Base-by-base conservation (phyloP, 1,140 invertebrate species). In the Drosophila novamexicana region DNA sequence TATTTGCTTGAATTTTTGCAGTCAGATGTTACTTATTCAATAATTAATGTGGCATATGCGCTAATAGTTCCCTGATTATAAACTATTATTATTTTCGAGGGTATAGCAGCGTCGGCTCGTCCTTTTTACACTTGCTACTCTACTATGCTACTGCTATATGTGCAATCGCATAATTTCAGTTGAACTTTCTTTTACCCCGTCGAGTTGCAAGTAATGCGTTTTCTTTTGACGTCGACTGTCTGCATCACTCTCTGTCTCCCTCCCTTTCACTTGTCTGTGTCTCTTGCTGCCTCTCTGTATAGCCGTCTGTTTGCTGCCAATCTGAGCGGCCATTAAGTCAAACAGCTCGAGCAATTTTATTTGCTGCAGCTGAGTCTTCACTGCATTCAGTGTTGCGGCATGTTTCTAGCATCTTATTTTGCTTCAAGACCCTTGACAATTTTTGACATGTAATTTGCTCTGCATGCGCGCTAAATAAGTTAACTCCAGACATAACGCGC, bases 241-340 rank as follows among this genome's bases (percentile, higher is more conserved):
- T 68, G 9, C 7, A 16, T 16, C 18, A 37, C 34, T 56, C 22
- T 5, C 10, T 12, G 18, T 53, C 49, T 52, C 34, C 39, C 49
- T 40, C 14, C 10, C 16, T 62, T 9, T 14, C 7, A 39, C 34
- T 16, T 45, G 45, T 49, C 59, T 64, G n/a, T 45, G 12, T 7
- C n/a, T 6, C 32, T 16, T 14, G 32, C 49, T 44, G 45, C 50
- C 59, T 63, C 62, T 65, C 44, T 74, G 18, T 59, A 14, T 49
- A 62, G 69, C 70, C 65, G 81, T 85, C 81, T 85, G 82, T 78
- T 86, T 68, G 82, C 81, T 85, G 81, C 81, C 81, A 85, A 85
- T 85, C 78, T 72, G 82, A 72, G 59, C 66, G 70, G 47, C 81
- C 82, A 85, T 85, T 85, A 85, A 86, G 70, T 75, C 81, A 75